Conservation (phyloP, 1,140 invertebrate genomes). For the Uloborus diversus region DNA sequence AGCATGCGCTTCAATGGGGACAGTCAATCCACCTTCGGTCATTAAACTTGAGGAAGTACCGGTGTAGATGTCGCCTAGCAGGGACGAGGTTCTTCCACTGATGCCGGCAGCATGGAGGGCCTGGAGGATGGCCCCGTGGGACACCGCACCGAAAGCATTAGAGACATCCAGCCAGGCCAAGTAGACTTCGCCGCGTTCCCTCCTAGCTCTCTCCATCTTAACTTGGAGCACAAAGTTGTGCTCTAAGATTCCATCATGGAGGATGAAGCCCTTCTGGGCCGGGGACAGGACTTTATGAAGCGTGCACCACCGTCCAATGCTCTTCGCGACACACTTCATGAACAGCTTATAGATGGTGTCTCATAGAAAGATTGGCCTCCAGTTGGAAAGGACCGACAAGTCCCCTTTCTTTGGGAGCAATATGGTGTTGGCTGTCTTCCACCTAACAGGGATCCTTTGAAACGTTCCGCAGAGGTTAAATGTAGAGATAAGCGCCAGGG, state of each 20-base stretch:
- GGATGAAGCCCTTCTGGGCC: neutral
- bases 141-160: neutral
- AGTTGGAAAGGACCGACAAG: no score
- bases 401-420: no score
- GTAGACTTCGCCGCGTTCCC: neutral
- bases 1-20: neutral
- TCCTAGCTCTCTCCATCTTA: no score
- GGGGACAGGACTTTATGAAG: neutral
- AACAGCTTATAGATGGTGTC: no score
- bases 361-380: no score
- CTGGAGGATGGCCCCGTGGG: neutral
- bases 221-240: neutral
- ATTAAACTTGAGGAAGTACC: neutral
- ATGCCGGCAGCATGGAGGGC: fast-evolving
- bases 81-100: fast-evolving
- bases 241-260: neutral
- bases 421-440: no score
- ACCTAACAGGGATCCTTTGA: no score
- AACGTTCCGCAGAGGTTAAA: neutral
- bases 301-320: neutral
- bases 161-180: neutral
- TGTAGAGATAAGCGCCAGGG: neutral
- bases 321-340: neutral
- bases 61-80: neutral
- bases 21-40: fast-evolving